Base-by-base conservation (phyloP, 2,888 invertebrate species). In the Colostygia pectinataria region DNA sequence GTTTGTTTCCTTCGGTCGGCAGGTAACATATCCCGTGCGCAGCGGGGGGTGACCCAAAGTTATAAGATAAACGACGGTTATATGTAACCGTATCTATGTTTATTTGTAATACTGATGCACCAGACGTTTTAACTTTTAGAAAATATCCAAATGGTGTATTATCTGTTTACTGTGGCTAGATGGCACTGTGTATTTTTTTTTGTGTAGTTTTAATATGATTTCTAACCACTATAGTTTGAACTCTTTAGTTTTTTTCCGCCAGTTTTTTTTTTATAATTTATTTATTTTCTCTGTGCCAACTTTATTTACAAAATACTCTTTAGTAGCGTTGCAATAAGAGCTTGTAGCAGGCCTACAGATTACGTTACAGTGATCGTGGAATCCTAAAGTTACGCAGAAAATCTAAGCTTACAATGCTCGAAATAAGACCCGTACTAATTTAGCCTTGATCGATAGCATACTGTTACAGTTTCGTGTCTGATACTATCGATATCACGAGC, bases 21-120 rank as follows among this genome's bases (percentile, higher is more conserved):
- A 83, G 88, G 84, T 82, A 83, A 83, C 80, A 81, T 84, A 79
- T 82, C 71, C 80, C 76, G 74, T 55, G 55, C 63, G 65, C 86
- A 67, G 79, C 88, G 77, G 88, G 89, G 80, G 85, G 85, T 78
- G 80, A 74, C 81, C 63, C 72, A 65, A 70, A 67, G 55, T 63
- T 59, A 68, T 72, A 73, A 65, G 74, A 77, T 53, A 36, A 46
- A 54, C 49, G 38, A 40, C 39, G 33, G 48, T 38, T 33, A 32
- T 41, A 51, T 38, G 37, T 32, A 36, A 36, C 36, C 39, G 9
- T 44, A 46, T 49, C 46, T 49, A 58, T 46, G 29, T 48, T 53
- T 53, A 48, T 41, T 33, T 43, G 33, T 20, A 39, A 29, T 34
- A 34, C 13, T 20, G 23, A 12, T 31, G 15, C 32, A 39, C 32